phyloP scores from a whole-genome alignment of 35 echinoderm and acorn worm species.

The Anneissia japonica region DNA sequence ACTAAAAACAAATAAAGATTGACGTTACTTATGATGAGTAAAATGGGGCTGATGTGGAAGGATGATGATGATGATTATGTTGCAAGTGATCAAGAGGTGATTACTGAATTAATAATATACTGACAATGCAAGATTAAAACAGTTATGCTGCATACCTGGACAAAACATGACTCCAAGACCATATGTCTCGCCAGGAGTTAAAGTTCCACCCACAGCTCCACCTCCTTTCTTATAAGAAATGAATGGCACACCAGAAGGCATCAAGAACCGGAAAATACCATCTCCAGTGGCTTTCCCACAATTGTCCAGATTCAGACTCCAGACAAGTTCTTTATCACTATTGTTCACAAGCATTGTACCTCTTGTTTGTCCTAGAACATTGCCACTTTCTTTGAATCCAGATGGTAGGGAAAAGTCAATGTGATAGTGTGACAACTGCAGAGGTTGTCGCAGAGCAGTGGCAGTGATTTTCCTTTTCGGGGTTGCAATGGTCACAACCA shows the following conservation, averaged over 20 bases:
- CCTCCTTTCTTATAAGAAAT: slow-evolving; percentile 45
- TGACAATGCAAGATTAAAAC: too few relatives aligned
- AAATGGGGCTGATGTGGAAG: not conserved
- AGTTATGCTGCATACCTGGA: too few relatives aligned
- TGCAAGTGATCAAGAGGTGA: too few relatives aligned
- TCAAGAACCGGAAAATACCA: slow-evolving; percentile 85
- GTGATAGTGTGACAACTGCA: slow-evolving; percentile 61
- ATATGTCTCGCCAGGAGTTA: slow-evolving; percentile 77
- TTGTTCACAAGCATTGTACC: slow-evolving; percentile 79
- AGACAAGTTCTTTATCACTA: slow-evolving; percentile 65
- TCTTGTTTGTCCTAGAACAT: slow-evolving; percentile 6
- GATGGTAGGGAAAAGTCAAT: slow-evolving; percentile 92
- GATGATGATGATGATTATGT: not conserved
- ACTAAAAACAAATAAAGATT: slow-evolving; percentile 18
- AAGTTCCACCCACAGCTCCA: slow-evolving; percentile 32
- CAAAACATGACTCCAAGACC: slow-evolving; percentile 80
- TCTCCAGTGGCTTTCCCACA: slow-evolving; percentile 79
- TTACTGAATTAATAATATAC: too few relatives aligned
- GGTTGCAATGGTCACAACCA: slow-evolving; percentile 69
- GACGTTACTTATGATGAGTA: not conserved
- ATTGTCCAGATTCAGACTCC: slow-evolving; percentile 52
- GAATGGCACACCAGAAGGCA: slow-evolving; percentile 54
- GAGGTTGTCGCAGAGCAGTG: slow-evolving; percentile 79
- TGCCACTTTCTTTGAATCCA: slow-evolving; percentile 55
- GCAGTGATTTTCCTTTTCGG: slow-evolving; percentile 80